Conservation (phyloP, 2,113 vertebrate species). For the Tor tambroides region DNA sequence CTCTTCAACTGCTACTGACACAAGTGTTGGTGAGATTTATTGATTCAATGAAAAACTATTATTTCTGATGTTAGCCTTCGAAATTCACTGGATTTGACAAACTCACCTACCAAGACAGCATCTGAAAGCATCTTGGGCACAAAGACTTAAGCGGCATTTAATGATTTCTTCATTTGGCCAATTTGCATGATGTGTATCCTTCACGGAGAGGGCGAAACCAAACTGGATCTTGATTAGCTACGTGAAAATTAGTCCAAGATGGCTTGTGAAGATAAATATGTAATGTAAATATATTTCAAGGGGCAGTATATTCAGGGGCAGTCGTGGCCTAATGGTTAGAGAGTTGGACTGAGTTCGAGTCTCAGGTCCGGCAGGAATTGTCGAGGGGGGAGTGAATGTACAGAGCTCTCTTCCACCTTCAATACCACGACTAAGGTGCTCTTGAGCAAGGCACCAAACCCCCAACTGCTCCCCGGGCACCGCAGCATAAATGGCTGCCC, state of each 20-base stretch:
- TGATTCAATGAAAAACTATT: background rate
- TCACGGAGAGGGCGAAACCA: background rate
- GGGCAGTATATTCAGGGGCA: too few species aligned
- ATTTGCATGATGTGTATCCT: background rate
- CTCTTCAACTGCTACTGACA: background rate
- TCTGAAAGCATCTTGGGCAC: background rate
- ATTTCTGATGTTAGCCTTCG: background rate
- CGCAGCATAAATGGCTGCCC: too few species aligned
- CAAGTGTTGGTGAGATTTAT: constrained; percentile 8
- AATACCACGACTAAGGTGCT: too few species aligned
- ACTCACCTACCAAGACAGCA: background rate
- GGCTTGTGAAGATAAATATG: background rate
- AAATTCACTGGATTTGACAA: background rate
- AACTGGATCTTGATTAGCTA: background rate
- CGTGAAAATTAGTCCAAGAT: background rate
- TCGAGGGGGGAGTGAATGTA: too few species aligned
- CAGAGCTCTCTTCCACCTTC: too few species aligned
- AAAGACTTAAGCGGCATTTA: background rate
- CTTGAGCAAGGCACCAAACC: too few species aligned
- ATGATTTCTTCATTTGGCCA: background rate
- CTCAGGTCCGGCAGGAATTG: too few species aligned
- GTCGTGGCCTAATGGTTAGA: too few species aligned
- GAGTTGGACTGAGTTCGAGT: too few species aligned
- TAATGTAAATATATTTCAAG: background rate
- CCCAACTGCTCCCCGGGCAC: too few species aligned